Evolutionary conservation across 2,797 vertebrate genomes (phyloP), one percentile per base, ranked within the genome.

Genomic region (Karalla daura): DNA sequence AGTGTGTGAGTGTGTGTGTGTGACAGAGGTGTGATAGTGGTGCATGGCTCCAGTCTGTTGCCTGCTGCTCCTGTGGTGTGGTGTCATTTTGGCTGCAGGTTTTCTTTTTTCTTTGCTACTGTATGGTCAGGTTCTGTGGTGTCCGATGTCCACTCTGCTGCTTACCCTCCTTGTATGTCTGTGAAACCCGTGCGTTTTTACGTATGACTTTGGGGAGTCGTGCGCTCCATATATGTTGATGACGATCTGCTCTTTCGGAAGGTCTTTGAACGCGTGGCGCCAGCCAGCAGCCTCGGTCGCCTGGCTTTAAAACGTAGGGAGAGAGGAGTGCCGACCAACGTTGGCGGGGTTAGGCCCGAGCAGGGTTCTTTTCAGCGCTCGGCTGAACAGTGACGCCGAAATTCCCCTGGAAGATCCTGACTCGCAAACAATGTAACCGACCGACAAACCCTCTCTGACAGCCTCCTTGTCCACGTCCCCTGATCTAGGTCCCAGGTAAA

Each of bases 31-130:
- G 66, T 44, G 50, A 13, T 66, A 52, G 53, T 70, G 41, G 55
- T 83, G 88, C 90, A 91, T 91, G 91, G 83, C 90, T 91, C 70
- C 49, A 72, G 18, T 78, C 37, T 80, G 61, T 83, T 83, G 79
- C 76, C 75, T 87, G 85, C 78, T 81, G 76, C 80, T 86, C 87
- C 49, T 74, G 64, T 81, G 68, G 66, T 86, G 72, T 83, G 60
- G 52, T 72, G 71, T n/a, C n/a, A 54, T 63, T 33, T 76, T 74
- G 70, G 77, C 82, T 89, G 76, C 67, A 78, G 78, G 58, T 36
- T 74, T n/a, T n/a, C n/a, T n/a, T n/a, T n/a, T n/a, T n/a, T n/a
- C n/a, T n/a, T n/a, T n/a, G 69, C 63, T 15, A 37, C 64, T 83
- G 52, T n/a, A n/a, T 64, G 44, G 12, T 41, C 12, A 66, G 37